A percentile compares a stretch with the other conserved stretches of the same genome.
Evolutionary conservation across 1,140 invertebrate genomes (phyloP).

Genomic region (Nephila pilipes): DNA sequence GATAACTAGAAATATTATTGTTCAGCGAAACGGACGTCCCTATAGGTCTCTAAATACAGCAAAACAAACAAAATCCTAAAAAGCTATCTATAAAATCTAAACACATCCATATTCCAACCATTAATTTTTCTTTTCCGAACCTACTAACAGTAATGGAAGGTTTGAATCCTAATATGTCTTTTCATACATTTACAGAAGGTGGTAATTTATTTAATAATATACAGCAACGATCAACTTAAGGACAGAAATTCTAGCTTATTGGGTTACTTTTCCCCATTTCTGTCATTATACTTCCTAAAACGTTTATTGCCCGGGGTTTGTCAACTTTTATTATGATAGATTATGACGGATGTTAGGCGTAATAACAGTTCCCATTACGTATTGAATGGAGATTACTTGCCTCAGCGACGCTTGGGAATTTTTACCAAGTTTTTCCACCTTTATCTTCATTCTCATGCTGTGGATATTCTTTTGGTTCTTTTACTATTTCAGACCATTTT

Average conservation of each 20-base stretch:
- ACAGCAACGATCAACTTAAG: not conserved
- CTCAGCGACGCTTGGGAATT: not conserved
- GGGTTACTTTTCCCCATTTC: not conserved
- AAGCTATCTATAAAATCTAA: no score
- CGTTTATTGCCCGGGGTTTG: slow-evolving; percentile 50
- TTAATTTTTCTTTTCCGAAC: not conserved
- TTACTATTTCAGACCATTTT: not conserved
- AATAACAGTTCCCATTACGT: slow-evolving; percentile 57
- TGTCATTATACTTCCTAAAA: slow-evolving; percentile 22
- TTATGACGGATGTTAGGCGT: slow-evolving; percentile 57
- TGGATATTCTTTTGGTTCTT: not conserved
- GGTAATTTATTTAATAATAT: slow-evolving; percentile 18
- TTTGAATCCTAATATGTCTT: not conserved
- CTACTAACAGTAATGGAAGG: not conserved
- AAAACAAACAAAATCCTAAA: no score
- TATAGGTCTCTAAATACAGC: no score
- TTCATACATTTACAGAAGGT: no score
- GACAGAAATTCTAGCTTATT: not conserved
- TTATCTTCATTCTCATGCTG: not conserved
- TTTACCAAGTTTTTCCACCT: not conserved
- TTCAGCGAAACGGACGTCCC: no score
- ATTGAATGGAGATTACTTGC: slow-evolving; percentile 49
- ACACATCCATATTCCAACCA: not conserved
- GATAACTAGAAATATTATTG: no score
- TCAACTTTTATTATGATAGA: slow-evolving; percentile 72